Evolutionary conservation across 2,113 vertebrate species (phyloP).

Genomic region (Pterocles gutturalis): DNA sequence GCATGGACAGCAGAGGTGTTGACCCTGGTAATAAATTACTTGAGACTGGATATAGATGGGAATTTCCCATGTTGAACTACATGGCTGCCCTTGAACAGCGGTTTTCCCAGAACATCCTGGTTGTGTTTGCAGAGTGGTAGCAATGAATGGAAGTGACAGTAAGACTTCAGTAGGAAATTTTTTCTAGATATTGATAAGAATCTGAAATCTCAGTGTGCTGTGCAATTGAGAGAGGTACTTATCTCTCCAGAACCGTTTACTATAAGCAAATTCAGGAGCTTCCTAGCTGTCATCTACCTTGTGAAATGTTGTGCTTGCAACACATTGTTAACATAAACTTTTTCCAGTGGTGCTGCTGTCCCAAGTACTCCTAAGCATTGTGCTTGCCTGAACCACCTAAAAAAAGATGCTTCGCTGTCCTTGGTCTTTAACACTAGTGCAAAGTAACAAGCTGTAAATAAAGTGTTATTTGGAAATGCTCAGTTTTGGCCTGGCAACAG

Average conservation of each 20-base stretch:
- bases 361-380: neutral
- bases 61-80: neutral
- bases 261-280: neutral
- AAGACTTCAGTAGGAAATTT: neutral
- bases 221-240: neutral
- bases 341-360: neutral
- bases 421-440: neutral
- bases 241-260: neutral
- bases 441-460: conserved; percentile 18
- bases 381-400: neutral
- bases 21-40: neutral
- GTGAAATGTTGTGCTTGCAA: neutral
- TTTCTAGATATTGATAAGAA: neutral
- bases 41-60: neutral
- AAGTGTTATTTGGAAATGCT: neutral
- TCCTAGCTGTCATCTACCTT: neutral
- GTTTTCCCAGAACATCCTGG: neutral
- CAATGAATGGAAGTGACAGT: neutral
- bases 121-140: neutral
- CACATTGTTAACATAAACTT: neutral
- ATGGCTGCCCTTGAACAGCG: neutral
- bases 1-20: neutral
- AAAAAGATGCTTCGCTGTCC: neutral
- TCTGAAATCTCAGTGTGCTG: neutral
- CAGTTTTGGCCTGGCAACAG: neutral